A percentile compares a stretch with the other conserved stretches of the same genome.
These are phyloP conservation scores for Polia nebulosa DNA, from an alignment of 2,888 invertebrate species.

Conservation along the genomic window DNA sequence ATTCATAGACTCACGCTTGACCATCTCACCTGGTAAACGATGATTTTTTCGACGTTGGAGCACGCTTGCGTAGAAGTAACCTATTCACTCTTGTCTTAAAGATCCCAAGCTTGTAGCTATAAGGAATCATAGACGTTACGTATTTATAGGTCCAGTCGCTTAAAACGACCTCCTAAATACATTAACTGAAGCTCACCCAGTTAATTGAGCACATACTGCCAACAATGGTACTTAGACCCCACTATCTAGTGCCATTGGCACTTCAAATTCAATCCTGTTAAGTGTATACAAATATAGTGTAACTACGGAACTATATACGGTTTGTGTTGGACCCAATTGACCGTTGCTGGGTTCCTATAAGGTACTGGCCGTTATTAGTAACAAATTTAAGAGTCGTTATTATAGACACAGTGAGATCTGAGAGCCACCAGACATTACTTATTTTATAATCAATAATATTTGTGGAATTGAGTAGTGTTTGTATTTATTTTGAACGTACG, in stretches of 20 bases:
- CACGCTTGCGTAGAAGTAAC: too few relatives aligned
- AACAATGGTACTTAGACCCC: slow-evolving; percentile 12
- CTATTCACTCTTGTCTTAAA: too few relatives aligned
- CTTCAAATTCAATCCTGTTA: slow-evolving; percentile 37
- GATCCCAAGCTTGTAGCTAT: too few relatives aligned
- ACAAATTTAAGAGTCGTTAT: neutral
- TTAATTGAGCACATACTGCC: slow-evolving; percentile 24
- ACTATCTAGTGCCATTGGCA: slow-evolving; percentile 16
- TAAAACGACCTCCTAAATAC: neutral
- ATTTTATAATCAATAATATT: too few relatives aligned
- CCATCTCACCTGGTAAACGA: too few relatives aligned
- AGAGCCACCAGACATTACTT: too few relatives aligned
- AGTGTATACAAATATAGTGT: slow-evolving; percentile 37
- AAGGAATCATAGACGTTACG: too few relatives aligned
- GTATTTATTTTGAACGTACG: too few relatives aligned
- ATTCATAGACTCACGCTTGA: too few relatives aligned
- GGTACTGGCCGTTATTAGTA: neutral
- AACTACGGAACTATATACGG: neutral
- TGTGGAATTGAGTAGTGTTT: too few relatives aligned
- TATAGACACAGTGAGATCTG: neutral
- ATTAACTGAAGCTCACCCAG: neutral
- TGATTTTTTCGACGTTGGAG: too few relatives aligned
- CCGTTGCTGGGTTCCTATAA: neutral
- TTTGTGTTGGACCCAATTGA: slow-evolving; percentile 10
- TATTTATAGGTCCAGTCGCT: neutral